Percentiles rank a stretch among this genome's conserved stretches.
These are phyloP conservation scores for Zaprionus lachaisei DNA, from an alignment of 1,140 invertebrate genomes.

Conservation along the genomic window DNA sequence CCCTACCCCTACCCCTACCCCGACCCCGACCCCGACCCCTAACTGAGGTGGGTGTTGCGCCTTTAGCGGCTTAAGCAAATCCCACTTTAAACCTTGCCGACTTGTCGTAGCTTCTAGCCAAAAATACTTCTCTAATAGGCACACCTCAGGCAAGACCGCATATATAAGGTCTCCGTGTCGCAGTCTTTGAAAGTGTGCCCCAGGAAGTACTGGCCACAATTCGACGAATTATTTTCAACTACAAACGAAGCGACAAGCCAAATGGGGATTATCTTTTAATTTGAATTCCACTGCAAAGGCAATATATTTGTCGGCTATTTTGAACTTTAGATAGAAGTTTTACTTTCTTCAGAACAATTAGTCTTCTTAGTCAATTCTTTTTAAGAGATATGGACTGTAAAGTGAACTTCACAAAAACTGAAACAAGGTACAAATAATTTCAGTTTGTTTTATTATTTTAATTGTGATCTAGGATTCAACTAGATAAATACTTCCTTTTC, in stretches of 20 bases:
- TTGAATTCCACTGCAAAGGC: background rate
- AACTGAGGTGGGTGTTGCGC: constrained; percentile 69
- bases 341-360: too few species aligned
- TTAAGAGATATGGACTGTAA: too few species aligned
- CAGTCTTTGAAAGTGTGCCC: constrained; percentile 28
- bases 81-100: constrained; percentile 42
- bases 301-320: background rate
- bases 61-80: constrained; percentile 71
- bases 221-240: constrained; percentile 21
- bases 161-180: background rate
- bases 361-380: too few species aligned
- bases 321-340: too few species aligned
- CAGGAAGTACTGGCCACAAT: constrained; percentile 23
- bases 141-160: constrained; percentile 32
- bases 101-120: constrained; percentile 8
- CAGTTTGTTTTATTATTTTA: too few species aligned
- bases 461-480: too few species aligned
- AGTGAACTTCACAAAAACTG: too few species aligned
- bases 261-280: constrained; percentile 32
- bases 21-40: constrained; percentile 31
- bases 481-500: too few species aligned
- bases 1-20: background rate
- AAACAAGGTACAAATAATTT: too few species aligned
- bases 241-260: constrained; percentile 24
- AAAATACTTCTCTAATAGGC: constrained; percentile 66